phyloP scores from a whole-genome alignment of 2,888 invertebrate genomes.

The Andricus curvator region DNA sequence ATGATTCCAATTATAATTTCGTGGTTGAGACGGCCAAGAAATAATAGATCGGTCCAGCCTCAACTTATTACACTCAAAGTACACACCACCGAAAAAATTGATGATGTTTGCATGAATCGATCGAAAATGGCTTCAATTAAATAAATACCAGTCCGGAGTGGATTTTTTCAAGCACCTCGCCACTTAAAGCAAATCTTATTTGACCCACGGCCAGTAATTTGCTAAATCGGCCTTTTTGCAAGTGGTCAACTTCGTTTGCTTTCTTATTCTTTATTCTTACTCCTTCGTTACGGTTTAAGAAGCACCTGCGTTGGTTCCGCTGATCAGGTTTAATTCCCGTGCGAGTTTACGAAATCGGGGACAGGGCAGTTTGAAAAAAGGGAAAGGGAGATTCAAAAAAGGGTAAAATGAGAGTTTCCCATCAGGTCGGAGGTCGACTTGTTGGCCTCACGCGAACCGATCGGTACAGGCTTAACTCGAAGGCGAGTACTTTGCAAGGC shows the following conservation, averaged over 20 bases:
- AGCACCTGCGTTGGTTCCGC: constrained; percentile 5
- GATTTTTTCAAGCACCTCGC: neutral
- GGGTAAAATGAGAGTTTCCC: constrained; percentile 66
- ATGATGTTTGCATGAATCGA: constrained; percentile 17
- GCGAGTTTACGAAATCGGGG: constrained; percentile 50
- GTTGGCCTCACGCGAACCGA: constrained; percentile 67
- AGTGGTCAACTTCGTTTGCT: neutral
- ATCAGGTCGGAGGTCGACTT: constrained; percentile 73
- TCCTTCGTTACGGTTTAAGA: constrained; percentile 2
- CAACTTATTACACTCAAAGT: neutral
- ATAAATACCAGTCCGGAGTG: neutral
- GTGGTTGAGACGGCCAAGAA: neutral
- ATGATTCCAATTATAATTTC: neutral
- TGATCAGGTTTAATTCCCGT: constrained; percentile 44
- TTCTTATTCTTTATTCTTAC: neutral
- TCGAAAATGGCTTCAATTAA: constrained; percentile 7
- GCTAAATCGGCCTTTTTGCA: constrained; percentile 11
- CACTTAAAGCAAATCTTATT: constrained; percentile 27
- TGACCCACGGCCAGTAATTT: constrained; percentile 6
- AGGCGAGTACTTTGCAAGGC: constrained; percentile 13
- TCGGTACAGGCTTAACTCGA: constrained; percentile 13
- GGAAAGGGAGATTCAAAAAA: constrained; percentile 51
- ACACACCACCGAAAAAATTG: neutral
- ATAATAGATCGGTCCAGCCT: neutral
- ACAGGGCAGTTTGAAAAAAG: constrained; percentile 42